Conservation (phyloP, 92 coral and sea anemone species). For the Epizoanthus scotinus region DNA sequence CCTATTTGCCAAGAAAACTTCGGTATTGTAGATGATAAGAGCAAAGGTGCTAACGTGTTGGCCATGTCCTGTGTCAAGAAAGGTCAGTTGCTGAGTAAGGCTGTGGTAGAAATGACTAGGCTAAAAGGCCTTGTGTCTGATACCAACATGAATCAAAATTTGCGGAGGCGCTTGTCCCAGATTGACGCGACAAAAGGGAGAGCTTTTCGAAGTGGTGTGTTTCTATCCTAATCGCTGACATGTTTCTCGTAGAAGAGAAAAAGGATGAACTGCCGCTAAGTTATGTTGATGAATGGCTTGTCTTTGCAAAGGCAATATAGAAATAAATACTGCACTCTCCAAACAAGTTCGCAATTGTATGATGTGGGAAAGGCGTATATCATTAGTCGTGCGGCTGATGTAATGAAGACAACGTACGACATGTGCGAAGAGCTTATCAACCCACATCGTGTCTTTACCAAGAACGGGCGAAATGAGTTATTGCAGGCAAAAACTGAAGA, state of each 20-base stretch:
- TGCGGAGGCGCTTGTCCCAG: conserved; percentile 17
- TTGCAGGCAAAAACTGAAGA: too few species aligned
- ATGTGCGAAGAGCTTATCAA: background rate
- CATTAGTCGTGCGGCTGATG: background rate
- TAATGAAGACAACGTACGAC: background rate
- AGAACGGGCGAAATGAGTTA: too few species aligned
- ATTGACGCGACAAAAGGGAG: conserved; percentile 13
- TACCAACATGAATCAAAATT: background rate
- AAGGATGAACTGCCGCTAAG: background rate
- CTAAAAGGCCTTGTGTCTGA: conserved; percentile 13
- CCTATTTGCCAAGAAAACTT: background rate
- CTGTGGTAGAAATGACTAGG: background rate
- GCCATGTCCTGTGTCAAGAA: conserved; percentile 23
- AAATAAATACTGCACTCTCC: background rate
- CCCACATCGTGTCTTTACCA: background rate
- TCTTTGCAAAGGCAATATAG: background rate
- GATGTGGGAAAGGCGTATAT: background rate
- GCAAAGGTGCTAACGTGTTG: conserved; percentile 15
- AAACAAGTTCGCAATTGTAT: background rate
- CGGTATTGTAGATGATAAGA: conserved; percentile 7
- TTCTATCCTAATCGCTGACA: conserved; percentile 28
- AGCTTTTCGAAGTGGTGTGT: conserved; percentile 23
- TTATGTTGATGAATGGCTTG: background rate
- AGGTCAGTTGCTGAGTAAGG: conserved; percentile 3
- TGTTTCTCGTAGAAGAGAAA: conserved; percentile 15